Percentiles rank a stretch among this genome's conserved stretches.
Evolutionary conservation across 2,113 vertebrate species (phyloP).

Genomic region (Orycteropus afer): DNA sequence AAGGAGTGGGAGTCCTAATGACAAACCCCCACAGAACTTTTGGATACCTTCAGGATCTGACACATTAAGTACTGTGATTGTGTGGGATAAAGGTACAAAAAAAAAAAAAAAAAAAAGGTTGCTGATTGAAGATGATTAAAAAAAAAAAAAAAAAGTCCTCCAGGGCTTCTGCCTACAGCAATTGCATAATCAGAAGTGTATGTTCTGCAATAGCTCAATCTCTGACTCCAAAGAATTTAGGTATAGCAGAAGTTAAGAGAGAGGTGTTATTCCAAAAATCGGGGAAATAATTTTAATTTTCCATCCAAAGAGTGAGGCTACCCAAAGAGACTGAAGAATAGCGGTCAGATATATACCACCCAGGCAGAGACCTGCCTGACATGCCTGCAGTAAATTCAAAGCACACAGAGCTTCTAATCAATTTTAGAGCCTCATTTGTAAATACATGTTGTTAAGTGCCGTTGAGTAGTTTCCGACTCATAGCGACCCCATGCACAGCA

Average conservation of each 20-base stretch:
- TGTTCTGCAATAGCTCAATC: neutral
- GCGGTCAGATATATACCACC: neutral
- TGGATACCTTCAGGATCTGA: neutral
- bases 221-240: neutral
- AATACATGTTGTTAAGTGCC: too few relatives aligned
- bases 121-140: neutral
- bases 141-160: rapidly evolving
- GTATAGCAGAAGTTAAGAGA: neutral
- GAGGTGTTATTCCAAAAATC: neutral
- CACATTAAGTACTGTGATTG: neutral
- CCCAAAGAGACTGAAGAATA: neutral
- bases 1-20: neutral
- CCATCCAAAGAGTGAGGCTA: neutral
- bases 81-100: neutral
- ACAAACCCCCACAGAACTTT: neutral
- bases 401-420: constrained; percentile 25
- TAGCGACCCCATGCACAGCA: too few relatives aligned
- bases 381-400: constrained; percentile 30
- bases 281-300: neutral
- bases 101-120: neutral
- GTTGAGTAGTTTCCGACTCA: too few relatives aligned
- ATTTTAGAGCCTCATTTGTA: constrained; percentile 43
- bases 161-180: neutral
- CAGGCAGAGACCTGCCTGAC: neutral
- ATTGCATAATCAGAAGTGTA: neutral